These are phyloP conservation scores for Ochotona princeps DNA, from an alignment of 2,113 vertebrate genomes.

Conservation along the genomic window DNA sequence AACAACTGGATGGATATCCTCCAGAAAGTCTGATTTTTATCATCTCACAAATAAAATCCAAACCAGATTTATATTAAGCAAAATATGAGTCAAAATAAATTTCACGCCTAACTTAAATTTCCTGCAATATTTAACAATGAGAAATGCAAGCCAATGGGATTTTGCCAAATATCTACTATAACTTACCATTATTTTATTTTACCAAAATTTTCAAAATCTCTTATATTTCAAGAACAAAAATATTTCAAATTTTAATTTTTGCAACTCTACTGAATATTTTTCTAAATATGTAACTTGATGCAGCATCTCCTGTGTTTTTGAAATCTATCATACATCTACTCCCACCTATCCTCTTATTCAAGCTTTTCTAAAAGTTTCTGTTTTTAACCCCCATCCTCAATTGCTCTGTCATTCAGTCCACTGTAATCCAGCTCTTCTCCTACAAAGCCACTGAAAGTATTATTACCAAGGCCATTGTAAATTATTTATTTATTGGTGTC, in stretches of 20 bases:
- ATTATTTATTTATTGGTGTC: not conserved
- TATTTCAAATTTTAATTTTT: not conserved
- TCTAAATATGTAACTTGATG: not conserved
- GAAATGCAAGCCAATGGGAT: not conserved
- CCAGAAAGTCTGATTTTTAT: slow-evolving; percentile 54
- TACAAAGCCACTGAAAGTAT: not conserved
- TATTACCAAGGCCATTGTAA: not conserved
- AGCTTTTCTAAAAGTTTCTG: not conserved
- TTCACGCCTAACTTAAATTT: not conserved
- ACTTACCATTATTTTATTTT: slow-evolving; percentile 28
- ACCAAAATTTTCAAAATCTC: not conserved
- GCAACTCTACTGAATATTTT: not conserved
- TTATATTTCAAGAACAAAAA: not conserved
- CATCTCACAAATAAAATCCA: slow-evolving; percentile 59
- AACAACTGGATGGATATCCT: slow-evolving; percentile 11
- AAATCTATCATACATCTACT: not conserved
- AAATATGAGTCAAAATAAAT: slow-evolving; percentile 41
- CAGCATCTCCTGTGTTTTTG: not conserved
- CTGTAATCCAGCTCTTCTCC: not conserved
- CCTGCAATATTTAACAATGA: not conserved
- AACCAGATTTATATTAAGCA: slow-evolving; percentile 50
- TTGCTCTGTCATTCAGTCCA: not conserved
- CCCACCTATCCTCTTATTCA: not conserved
- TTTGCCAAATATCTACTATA: not conserved
- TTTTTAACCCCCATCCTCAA: not conserved